phyloP scores from a whole-genome alignment of 2,888 invertebrate species.

The Gnatocerus cornutus region DNA sequence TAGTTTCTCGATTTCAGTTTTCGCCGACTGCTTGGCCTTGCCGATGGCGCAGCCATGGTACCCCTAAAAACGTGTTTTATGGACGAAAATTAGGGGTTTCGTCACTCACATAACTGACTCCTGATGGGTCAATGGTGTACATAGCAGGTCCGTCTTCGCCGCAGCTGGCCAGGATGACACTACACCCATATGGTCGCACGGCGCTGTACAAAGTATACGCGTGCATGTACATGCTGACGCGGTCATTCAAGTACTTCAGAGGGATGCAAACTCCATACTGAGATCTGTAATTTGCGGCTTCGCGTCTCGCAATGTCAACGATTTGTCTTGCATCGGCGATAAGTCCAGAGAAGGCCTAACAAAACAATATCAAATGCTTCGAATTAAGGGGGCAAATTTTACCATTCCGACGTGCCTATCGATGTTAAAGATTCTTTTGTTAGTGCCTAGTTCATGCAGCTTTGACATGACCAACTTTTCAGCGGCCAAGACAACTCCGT shows the following conservation, averaged over 20 bases:
- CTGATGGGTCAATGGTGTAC: slow-evolving; percentile 98
- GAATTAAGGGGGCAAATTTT: slow-evolving; percentile 54
- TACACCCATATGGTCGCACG: slow-evolving; percentile 97
- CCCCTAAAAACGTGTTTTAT: slow-evolving; percentile 84
- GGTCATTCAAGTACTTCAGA: slow-evolving; percentile 90
- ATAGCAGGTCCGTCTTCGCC: slow-evolving; percentile 89
- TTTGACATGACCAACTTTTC: slow-evolving; percentile 97
- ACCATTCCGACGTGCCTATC: slow-evolving; percentile 97
- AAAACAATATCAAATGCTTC: slow-evolving; percentile 36
- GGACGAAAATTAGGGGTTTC: too few relatives aligned
- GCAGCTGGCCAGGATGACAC: slow-evolving; percentile 90
- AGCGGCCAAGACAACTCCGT: slow-evolving; percentile 97
- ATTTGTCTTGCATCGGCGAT: slow-evolving; percentile 96
- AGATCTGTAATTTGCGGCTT: slow-evolving; percentile 93
- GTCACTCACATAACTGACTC: slow-evolving; percentile 94
- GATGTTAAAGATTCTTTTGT: slow-evolving; percentile 92
- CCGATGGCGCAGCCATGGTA: slow-evolving; percentile 98
- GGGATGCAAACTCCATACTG: slow-evolving; percentile 93
- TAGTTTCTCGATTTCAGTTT: slow-evolving; percentile 99
- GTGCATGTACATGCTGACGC: slow-evolving; percentile 97
- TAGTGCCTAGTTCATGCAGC: slow-evolving; percentile 93
- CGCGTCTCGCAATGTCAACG: slow-evolving; percentile 93
- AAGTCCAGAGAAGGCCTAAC: slow-evolving; percentile 89
- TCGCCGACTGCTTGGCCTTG: slow-evolving; percentile 98
- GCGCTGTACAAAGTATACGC: slow-evolving; percentile 99